phyloP scores from a whole-genome alignment of 1,140 invertebrate species.

The Ooceraea biroi region DNA sequence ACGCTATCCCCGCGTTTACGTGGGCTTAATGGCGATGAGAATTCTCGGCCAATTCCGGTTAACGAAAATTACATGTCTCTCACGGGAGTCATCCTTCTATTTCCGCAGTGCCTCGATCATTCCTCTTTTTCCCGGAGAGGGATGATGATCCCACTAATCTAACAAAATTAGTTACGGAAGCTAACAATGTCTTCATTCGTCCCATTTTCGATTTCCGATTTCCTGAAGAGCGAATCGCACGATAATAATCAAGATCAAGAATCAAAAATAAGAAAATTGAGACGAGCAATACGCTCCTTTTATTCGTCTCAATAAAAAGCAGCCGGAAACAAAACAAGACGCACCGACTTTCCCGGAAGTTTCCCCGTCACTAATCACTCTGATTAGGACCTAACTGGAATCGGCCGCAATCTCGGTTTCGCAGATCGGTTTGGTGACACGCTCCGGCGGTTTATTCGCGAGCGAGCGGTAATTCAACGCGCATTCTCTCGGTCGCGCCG shows the following conservation, averaged over 20 bases:
- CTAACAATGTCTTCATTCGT: background rate
- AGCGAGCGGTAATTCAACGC: background rate
- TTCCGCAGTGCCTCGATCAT: conserved; percentile 11
- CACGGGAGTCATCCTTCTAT: background rate
- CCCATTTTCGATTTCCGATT: background rate
- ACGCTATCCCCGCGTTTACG: conserved; percentile 29
- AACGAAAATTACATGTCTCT: conserved; percentile 26
- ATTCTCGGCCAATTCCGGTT: conserved; percentile 13
- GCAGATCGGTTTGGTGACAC: background rate
- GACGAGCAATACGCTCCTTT: background rate
- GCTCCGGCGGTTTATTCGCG: background rate
- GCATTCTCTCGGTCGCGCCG: background rate
- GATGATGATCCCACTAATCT: background rate
- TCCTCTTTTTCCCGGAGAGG: background rate
- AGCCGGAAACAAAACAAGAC: too few species aligned
- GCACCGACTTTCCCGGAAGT: background rate
- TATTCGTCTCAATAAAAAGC: too few species aligned
- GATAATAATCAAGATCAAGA: background rate
- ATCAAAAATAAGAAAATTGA: background rate
- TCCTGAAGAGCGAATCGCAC: background rate
- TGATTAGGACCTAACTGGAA: background rate
- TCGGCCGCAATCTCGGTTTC: background rate
- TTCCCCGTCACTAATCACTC: background rate
- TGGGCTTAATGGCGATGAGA: conserved; percentile 27
- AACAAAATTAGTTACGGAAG: background rate